Percentiles rank a stretch among this genome's conserved stretches.
These are phyloP conservation scores for Taurulus bubalis DNA, from an alignment of 2,113 vertebrate genomes.

Conservation along the genomic window DNA sequence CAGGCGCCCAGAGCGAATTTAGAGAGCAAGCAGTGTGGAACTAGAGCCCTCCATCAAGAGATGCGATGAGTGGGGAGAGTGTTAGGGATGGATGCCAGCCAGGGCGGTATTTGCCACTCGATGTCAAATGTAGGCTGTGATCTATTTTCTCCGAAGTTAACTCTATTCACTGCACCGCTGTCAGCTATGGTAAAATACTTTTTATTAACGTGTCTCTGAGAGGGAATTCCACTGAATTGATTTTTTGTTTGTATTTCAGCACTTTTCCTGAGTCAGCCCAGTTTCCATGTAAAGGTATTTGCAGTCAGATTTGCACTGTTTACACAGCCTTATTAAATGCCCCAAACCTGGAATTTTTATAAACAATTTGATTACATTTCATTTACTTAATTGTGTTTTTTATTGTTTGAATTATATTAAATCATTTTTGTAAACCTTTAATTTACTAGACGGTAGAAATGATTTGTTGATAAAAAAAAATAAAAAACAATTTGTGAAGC, in stretches of 20 bases:
- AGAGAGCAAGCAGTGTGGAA: constrained; percentile 52
- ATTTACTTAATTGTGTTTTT: neutral
- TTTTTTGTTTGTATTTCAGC: constrained; percentile 30
- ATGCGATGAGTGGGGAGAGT: constrained; percentile 39
- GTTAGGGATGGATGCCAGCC: constrained; percentile 51
- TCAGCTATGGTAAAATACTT: constrained; percentile 40
- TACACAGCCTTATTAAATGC: neutral
- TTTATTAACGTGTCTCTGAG: constrained; percentile 27
- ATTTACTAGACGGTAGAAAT: neutral
- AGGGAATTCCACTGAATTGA: constrained; percentile 20
- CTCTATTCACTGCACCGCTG: constrained; percentile 21
- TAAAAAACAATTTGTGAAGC: too few species aligned
- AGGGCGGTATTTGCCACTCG: constrained; percentile 23
- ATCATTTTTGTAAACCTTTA: neutral
- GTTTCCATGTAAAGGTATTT: constrained; percentile 14
- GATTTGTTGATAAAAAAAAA: constrained; percentile 10
- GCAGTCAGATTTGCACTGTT: neutral
- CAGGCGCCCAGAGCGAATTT: constrained; percentile 65
- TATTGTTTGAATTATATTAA: neutral
- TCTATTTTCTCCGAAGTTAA: constrained; percentile 38
- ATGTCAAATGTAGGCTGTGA: constrained; percentile 26
- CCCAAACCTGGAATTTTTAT: neutral
- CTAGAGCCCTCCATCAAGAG: constrained; percentile 56
- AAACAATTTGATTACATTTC: neutral
- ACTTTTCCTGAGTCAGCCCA: constrained; percentile 15